Base-by-base conservation (phyloP, 1,140 invertebrate species). In the Brachionus sp. region DNA sequence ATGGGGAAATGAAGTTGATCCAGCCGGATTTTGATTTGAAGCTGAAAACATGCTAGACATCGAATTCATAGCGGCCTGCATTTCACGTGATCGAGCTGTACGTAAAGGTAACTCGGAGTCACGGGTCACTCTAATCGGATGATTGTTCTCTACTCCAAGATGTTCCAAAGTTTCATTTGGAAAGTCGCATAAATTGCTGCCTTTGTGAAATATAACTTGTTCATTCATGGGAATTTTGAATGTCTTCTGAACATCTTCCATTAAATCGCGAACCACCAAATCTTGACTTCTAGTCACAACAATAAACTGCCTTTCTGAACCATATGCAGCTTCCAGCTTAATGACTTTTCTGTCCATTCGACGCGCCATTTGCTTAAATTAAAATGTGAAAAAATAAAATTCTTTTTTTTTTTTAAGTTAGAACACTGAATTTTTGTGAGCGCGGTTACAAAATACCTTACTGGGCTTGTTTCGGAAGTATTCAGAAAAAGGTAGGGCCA, bases 281-380 rank as follows among this genome's bases (percentile, higher is more conserved):
- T 82, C 80, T 19, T 70, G 57, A 39, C 29, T 35, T 33, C 80
- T 62, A 16, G 44, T 68, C 6, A 82, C 62, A 9, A 82, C 57
- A 16, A 82, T 44, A n/a, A 50, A 66, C 19, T 82, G 57, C 13
- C 80, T n/a, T 12, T 82, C 57, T 0, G 80, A 82, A 46, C 80
- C 80, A 39, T 46, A 82, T 9, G 80, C 80, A 25, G 80, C 80
- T 35, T 82, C 80, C 3, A 82, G 33, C 35, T 82, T 82, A 29
- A 82, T 68, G n/a, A 82, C 80, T 68, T 82, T 82, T 66, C 80
- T 50, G 57, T 82, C 80, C 57, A 66, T 66, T 16, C 80, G 80
- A 68, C 80, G 80, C 13, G 80, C 80, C 80, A 82, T 82, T 82
- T 82, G 57, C 80, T 82, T 82, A 29, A 82, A 82, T 19, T 0